Percentiles rank a stretch among this genome's conserved stretches.
These are phyloP conservation scores for Gymnodraco acuticeps DNA, from an alignment of 2,797 vertebrate genomes.

Conservation along the genomic window DNA sequence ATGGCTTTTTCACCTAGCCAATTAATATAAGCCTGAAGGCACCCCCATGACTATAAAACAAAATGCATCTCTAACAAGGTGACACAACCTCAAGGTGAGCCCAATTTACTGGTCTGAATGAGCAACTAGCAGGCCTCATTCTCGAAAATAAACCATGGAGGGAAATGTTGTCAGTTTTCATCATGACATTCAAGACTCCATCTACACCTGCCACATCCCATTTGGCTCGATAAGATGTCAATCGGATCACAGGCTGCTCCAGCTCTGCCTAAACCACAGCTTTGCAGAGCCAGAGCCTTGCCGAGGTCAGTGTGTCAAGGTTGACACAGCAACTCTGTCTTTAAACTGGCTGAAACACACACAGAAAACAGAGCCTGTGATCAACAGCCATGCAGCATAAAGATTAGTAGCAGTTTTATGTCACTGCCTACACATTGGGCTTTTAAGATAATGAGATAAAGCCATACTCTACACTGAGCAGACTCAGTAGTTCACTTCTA, in stretches of 20 bases:
- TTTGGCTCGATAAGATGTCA: slow-evolving; percentile 48
- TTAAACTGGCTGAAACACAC: slow-evolving; percentile 3
- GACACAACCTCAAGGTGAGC: slow-evolving; percentile 32
- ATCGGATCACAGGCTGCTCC: slow-evolving; percentile 49
- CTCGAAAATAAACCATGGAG: slow-evolving; percentile 34
- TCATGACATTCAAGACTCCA: slow-evolving; percentile 57
- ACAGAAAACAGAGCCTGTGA: slow-evolving; percentile 10
- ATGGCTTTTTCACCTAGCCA: background rate
- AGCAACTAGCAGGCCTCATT: slow-evolving; percentile 29
- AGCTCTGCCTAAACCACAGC: slow-evolving; percentile 47
- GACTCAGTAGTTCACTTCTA: background rate
- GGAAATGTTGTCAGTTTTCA: slow-evolving; percentile 56
- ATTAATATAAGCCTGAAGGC: background rate
- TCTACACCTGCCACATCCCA: slow-evolving; percentile 60
- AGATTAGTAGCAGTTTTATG: slow-evolving; percentile 16
- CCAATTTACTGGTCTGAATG: slow-evolving; percentile 7
- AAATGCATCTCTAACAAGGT: slow-evolving; percentile 23
- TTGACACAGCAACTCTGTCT: slow-evolving; percentile 18
- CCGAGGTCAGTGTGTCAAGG: background rate
- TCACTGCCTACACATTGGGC: background rate
- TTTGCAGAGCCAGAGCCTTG: slow-evolving; percentile 14
- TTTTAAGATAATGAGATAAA: slow-evolving; percentile 13
- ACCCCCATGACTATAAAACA: slow-evolving; percentile 23
- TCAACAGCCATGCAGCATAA: slow-evolving; percentile 1
- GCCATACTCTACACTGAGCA: background rate